Percentiles rank a stretch among this genome's conserved stretches.
Evolutionary conservation across 2,888 invertebrate genomes (phyloP).

Genomic region (Mythimna impura): DNA sequence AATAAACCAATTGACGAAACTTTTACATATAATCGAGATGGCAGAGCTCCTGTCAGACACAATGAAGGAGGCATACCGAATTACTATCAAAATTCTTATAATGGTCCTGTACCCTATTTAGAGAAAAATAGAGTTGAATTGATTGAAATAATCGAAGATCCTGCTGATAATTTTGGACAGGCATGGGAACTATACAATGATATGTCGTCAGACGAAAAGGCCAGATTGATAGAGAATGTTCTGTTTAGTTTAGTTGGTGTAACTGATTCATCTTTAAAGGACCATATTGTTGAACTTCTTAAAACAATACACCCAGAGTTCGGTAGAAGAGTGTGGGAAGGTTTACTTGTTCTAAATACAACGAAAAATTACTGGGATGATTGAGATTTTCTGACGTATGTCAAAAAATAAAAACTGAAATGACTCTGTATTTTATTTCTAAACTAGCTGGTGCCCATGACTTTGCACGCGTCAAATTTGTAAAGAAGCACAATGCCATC

Average conservation of each 20-base stretch:
- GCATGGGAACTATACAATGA: conserved; percentile 94
- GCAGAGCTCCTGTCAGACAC: conserved; percentile 92
- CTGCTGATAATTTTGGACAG: conserved; percentile 96
- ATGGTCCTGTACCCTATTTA: conserved; percentile 93
- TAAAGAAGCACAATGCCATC: too few relatives aligned
- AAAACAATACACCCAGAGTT: conserved; percentile 94
- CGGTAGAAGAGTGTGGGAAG: conserved; percentile 87
- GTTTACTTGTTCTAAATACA: conserved; percentile 68
- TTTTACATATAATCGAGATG: conserved; percentile 96
- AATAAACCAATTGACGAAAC: conserved; percentile 95
- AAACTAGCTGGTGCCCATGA: too few relatives aligned
- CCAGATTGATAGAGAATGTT: conserved; percentile 94
- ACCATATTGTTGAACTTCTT: conserved; percentile 94
- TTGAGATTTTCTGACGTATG: background rate
- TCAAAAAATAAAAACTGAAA: background rate
- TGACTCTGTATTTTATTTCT: background rate
- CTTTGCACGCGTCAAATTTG: too few relatives aligned
- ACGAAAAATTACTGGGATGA: conserved; percentile 55
- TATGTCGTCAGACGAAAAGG: conserved; percentile 92
- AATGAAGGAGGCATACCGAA: conserved; percentile 97
- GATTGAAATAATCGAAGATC: conserved; percentile 91
- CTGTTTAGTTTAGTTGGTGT: conserved; percentile 93
- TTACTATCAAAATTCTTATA: conserved; percentile 98
- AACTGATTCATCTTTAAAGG: conserved; percentile 90
- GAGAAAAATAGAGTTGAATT: conserved; percentile 89